Evolutionary conservation across 1,140 invertebrate genomes (phyloP).

Genomic region (Apis florea): DNA sequence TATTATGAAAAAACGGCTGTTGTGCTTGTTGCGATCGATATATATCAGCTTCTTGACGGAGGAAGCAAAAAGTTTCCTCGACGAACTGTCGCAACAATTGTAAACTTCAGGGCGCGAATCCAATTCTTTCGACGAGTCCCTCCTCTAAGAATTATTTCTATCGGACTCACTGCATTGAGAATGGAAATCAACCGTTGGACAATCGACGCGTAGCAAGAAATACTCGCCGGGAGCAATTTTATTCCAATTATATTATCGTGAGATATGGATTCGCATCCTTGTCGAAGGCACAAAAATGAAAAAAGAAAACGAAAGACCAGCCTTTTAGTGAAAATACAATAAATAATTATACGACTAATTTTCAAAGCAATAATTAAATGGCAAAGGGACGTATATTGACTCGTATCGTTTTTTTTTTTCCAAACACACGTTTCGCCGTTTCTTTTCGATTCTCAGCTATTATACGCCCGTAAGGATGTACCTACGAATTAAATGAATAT

Average conservation of each 20-base stretch:
- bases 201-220: too few relatives aligned
- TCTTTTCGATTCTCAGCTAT: conserved; percentile 37
- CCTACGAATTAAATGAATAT: conserved; percentile 19
- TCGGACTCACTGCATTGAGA: too few relatives aligned
- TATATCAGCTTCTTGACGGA: not conserved
- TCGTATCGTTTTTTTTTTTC: not conserved
- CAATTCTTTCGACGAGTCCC: too few relatives aligned
- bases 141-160: too few relatives aligned
- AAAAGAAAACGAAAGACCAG: not conserved
- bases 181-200: too few relatives aligned
- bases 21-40: not conserved
- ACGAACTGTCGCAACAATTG: not conserved
- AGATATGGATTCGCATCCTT: too few relatives aligned
- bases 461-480: conserved; percentile 41
- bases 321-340: conserved; percentile 21
- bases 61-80: too few relatives aligned
- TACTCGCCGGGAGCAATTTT: too few relatives aligned
- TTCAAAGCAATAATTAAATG: conserved; percentile 58
- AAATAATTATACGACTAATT: conserved; percentile 32
- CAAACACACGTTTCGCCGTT: conserved; percentile 1
- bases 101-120: not conserved
- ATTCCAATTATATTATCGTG: too few relatives aligned
- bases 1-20: not conserved
- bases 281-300: too few relatives aligned
- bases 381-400: not conserved